phyloP scores from a whole-genome alignment of 2,797 vertebrate genomes.

The Dipus sagitta region DNA sequence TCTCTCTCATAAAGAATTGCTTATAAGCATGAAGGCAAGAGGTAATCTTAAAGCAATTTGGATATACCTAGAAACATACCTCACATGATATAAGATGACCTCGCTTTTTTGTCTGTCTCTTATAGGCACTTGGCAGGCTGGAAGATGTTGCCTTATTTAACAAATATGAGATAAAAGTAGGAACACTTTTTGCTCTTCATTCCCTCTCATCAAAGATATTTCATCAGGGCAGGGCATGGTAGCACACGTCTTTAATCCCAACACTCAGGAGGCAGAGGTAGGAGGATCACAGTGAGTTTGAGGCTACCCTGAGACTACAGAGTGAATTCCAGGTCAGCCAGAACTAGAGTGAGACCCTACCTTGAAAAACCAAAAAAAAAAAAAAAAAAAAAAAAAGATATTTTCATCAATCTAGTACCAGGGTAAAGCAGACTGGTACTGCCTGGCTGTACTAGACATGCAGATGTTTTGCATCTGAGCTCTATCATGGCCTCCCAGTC shows the following conservation, averaged over 20 bases:
- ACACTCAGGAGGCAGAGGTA: too few relatives aligned
- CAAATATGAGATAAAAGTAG: slow-evolving; percentile 25
- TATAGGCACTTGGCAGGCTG: background rate
- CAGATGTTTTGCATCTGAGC: background rate
- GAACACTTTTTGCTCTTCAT: background rate
- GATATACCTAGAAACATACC: background rate
- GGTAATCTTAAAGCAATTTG: background rate
- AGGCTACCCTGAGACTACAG: too few relatives aligned
- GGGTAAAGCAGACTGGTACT: background rate
- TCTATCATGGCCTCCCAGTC: background rate
- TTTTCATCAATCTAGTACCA: background rate
- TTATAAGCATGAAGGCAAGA: background rate
- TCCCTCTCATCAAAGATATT: background rate
- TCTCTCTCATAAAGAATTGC: too few relatives aligned
- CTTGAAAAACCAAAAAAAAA: too few relatives aligned
- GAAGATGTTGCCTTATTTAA: background rate
- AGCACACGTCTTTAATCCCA: too few relatives aligned
- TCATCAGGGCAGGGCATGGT: too few relatives aligned
- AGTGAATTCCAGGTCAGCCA: too few relatives aligned
- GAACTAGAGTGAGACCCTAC: too few relatives aligned
- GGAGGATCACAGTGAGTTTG: too few relatives aligned
- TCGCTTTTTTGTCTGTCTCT: background rate
- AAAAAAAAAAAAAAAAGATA: too few relatives aligned
- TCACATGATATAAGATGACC: background rate
- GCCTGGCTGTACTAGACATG: background rate